These are phyloP conservation scores for Apamea monoglypha DNA, from an alignment of 2,888 invertebrate genomes.

Conservation along the genomic window DNA sequence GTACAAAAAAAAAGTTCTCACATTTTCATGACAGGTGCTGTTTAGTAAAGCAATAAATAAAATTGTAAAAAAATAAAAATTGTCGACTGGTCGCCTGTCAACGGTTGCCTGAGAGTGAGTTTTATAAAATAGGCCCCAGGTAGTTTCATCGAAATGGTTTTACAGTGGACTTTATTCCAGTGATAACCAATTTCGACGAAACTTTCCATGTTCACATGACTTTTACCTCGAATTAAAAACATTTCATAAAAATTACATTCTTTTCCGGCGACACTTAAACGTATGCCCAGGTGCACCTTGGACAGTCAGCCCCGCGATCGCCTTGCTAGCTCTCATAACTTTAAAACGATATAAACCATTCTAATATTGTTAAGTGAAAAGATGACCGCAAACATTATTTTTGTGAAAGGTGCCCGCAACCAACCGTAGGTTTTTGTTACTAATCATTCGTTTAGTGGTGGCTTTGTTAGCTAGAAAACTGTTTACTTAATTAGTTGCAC, in stretches of 20 bases:
- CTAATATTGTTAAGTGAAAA: not conserved
- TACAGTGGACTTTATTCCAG: not conserved
- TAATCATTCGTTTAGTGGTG: not conserved
- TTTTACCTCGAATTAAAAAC: not conserved
- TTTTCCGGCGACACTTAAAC: not conserved
- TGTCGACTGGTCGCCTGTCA: not conserved
- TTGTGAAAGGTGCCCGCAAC: not conserved
- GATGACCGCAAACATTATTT: not conserved
- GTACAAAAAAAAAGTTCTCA: not conserved
- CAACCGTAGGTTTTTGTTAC: not conserved
- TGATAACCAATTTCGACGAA: not conserved
- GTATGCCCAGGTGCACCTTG: not conserved
- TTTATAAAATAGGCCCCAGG: not conserved
- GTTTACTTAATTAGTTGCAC: constrained; percentile 14
- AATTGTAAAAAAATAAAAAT: not conserved
- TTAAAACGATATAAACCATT: not conserved
- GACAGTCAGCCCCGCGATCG: not conserved
- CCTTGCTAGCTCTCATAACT: not conserved
- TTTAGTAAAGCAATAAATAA: not conserved
- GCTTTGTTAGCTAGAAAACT: not conserved
- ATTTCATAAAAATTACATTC: not conserved
- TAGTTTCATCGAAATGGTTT: not conserved
- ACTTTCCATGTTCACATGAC: not conserved
- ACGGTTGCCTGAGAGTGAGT: not conserved
- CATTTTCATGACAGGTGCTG: not conserved